phyloP scores from a whole-genome alignment of 2,113 vertebrate species.

The Datnioides undecimradiatus region DNA sequence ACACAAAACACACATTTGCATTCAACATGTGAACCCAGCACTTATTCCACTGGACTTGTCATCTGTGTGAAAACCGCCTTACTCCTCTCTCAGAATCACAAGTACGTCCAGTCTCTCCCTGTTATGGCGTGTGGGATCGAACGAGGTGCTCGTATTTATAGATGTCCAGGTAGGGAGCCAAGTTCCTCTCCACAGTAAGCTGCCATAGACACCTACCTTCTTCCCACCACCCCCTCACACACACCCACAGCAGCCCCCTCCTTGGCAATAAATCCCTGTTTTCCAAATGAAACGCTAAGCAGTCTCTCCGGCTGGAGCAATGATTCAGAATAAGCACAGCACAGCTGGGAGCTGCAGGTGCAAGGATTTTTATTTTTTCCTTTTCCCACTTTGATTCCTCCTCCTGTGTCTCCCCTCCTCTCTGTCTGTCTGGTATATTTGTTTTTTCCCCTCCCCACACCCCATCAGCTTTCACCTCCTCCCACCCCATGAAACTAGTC shows the following conservation, averaged over 20 bases:
- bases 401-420: neutral
- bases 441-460: neutral
- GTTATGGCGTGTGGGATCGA: constrained; percentile 40
- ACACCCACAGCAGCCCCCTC: constrained; percentile 26
- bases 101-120: neutral
- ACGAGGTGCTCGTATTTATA: constrained; percentile 70
- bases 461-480: neutral
- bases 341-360: constrained; percentile 75
- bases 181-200: constrained; percentile 53
- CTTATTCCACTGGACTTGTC: constrained; percentile 14
- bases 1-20: neutral
- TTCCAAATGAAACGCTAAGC: constrained; percentile 75
- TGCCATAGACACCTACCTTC: constrained; percentile 23
- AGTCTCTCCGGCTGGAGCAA: constrained; percentile 61
- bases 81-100: neutral
- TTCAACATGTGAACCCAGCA: neutral
- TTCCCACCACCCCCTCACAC: neutral
- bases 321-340: constrained; percentile 71
- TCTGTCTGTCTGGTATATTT: constrained; percentile 31
- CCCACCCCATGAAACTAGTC: neutral
- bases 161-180: constrained; percentile 57
- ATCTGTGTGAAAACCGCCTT: neutral
- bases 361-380: constrained; percentile 41
- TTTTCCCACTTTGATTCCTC: constrained; percentile 28
- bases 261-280: constrained; percentile 75